Percentiles rank a stretch among this genome's conserved stretches.
Conservation (phyloP, 2,888 invertebrate species). For the Pheosia tremula region DNA sequence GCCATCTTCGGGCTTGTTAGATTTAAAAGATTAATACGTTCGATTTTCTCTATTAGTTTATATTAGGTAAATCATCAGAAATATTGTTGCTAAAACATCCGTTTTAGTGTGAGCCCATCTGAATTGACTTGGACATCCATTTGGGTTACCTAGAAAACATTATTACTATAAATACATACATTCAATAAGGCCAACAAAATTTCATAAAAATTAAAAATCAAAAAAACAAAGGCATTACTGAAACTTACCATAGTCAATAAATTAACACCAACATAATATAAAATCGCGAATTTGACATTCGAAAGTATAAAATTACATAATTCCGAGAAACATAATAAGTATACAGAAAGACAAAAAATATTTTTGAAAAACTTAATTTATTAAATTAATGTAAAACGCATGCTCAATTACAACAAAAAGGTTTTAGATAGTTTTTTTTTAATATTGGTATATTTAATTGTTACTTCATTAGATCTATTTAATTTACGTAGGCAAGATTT, state of each 20-base stretch:
- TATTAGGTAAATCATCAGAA: slow-evolving; percentile 51
- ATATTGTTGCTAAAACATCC: slow-evolving; percentile 67
- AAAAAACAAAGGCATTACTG: slow-evolving; percentile 43
- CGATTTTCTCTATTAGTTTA: slow-evolving; percentile 44
- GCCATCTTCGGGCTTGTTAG: slow-evolving; percentile 73
- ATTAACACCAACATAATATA: slow-evolving; percentile 78
- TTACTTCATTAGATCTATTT: slow-evolving; percentile 20
- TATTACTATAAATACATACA: slow-evolving; percentile 66
- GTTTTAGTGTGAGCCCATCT: slow-evolving; percentile 71
- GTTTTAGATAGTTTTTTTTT: no score
- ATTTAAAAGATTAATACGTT: slow-evolving; percentile 47
- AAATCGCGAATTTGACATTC: slow-evolving; percentile 42
- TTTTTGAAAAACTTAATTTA: slow-evolving; percentile 23
- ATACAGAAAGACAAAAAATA: slow-evolving; percentile 27
- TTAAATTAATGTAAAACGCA: slow-evolving; percentile 52
- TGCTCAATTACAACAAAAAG: slow-evolving; percentile 53
- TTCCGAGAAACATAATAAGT: slow-evolving; percentile 35
- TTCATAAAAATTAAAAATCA: slow-evolving; percentile 27
- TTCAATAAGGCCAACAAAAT: slow-evolving; percentile 37
- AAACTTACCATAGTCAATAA: slow-evolving; percentile 74
- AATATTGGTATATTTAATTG: slow-evolving; percentile 7
- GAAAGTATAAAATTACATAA: slow-evolving; percentile 37
- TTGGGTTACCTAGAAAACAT: slow-evolving; percentile 84
- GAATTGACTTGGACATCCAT: slow-evolving; percentile 78
- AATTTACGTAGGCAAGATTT: slow-evolving; percentile 53